These are phyloP conservation scores for Akabosia matsudoensis DNA, from an alignment of 1,140 invertebrate genomes.

Conservation along the genomic window DNA sequence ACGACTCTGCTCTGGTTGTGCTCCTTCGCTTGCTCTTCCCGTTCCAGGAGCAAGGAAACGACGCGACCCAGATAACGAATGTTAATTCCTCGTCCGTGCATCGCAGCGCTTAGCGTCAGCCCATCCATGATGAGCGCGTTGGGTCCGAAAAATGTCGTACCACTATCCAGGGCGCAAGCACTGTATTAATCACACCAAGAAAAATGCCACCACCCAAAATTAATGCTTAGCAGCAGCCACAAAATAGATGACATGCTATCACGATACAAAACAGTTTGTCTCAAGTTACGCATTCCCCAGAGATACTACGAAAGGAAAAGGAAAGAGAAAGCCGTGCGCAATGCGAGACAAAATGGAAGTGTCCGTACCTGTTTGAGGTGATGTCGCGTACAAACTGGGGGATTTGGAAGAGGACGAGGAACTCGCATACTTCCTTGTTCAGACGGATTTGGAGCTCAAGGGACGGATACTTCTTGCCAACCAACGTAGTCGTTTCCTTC, in stretches of 20 bases:
- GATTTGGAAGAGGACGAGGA: constrained; percentile 87
- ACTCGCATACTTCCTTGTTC: constrained; percentile 86
- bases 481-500: neutral
- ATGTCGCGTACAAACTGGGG: constrained; percentile 68
- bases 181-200: constrained; percentile 26
- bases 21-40: constrained; percentile 33
- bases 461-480: constrained; percentile 40
- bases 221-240: neutral
- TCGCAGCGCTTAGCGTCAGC: constrained; percentile 81
- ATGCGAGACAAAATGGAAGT: neutral
- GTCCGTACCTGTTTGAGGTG: constrained; percentile 53
- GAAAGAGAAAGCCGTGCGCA: neutral
- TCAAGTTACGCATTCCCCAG: neutral
- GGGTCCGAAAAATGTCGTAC: constrained; percentile 45
- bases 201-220: constrained; percentile 18
- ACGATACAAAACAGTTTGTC: neutral
- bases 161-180: constrained; percentile 45
- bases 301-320: neutral
- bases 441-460: constrained; percentile 40
- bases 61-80: constrained; percentile 81
- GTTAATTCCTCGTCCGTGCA: constrained; percentile 94
- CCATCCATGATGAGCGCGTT: constrained; percentile 72
- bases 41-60: constrained; percentile 39
- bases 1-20: constrained; percentile 34
- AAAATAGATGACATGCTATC: neutral